Conservation (phyloP, 1,140 invertebrate species). For the roundworm (Caenorhabditis elegans) region WBcel235 BX284606.5:11167501-11168000, state of each 20-base stretch:
- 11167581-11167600: not conserved
- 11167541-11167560: not conserved
- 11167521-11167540: conserved; percentile 17
- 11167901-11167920: not conserved
- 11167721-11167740: not conserved
- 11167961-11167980: conserved; percentile 39
- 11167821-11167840: conserved; percentile 34
- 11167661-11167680: conserved; percentile 7
- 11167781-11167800: conserved; percentile 38
- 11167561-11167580: not conserved
- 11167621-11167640: not conserved
- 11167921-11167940: not conserved
- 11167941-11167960: conserved; percentile 31
- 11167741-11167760: not conserved
- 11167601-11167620: not conserved
- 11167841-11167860: not conserved
- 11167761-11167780: not conserved
- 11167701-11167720: not conserved
- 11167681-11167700: not conserved
- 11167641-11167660: conserved; percentile 7
- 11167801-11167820: conserved; percentile 39
- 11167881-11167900: conserved; percentile 9
- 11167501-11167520: conserved; percentile 33
- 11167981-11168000: conserved; percentile 31
- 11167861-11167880: not conserved